Percentiles rank a stretch among this genome's conserved stretches.
Conservation (phyloP, 2,888 invertebrate genomes). For the Melinaea menophilus region DNA sequence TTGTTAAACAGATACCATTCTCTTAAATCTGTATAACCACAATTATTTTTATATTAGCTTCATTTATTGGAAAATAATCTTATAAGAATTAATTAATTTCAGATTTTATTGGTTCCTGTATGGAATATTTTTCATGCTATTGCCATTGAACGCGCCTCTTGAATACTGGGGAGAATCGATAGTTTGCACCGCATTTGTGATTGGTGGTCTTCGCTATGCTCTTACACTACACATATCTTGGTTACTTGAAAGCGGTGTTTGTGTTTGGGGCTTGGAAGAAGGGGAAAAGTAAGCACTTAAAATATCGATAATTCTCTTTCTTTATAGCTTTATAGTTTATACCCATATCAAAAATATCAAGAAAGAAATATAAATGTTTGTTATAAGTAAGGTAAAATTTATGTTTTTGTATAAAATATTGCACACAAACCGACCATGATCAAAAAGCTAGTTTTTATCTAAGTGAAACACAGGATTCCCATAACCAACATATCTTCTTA, state of each 20-base stretch:
- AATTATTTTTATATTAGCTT: background rate
- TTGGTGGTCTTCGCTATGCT: constrained; percentile 83
- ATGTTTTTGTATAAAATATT: too few relatives aligned
- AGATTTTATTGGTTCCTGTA: constrained; percentile 86
- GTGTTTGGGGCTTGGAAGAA: constrained; percentile 84
- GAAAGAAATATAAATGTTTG: too few relatives aligned
- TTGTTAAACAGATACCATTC: too few relatives aligned
- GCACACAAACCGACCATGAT: too few relatives aligned
- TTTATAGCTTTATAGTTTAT: background rate
- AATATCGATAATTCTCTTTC: constrained; percentile 12
- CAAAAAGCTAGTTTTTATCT: too few relatives aligned
- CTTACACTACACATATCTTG: constrained; percentile 82
- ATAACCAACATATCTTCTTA: too few relatives aligned
- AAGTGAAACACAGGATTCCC: too few relatives aligned
- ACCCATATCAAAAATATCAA: too few relatives aligned
- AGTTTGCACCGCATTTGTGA: constrained; percentile 78
- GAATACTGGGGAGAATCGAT: constrained; percentile 88
- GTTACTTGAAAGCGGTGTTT: constrained; percentile 84
- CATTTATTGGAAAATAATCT: too few relatives aligned
- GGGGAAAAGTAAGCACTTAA: constrained; percentile 82
- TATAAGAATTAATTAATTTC: constrained; percentile 34
- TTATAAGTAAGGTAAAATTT: too few relatives aligned
- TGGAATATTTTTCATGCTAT: constrained; percentile 79
- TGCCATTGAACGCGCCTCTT: constrained; percentile 86
- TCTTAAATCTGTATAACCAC: background rate